A percentile compares a stretch with the other conserved stretches of the same genome.
Conservation (phyloP, 2,797 vertebrate species). For the Geotrypetes seraphini region DNA sequence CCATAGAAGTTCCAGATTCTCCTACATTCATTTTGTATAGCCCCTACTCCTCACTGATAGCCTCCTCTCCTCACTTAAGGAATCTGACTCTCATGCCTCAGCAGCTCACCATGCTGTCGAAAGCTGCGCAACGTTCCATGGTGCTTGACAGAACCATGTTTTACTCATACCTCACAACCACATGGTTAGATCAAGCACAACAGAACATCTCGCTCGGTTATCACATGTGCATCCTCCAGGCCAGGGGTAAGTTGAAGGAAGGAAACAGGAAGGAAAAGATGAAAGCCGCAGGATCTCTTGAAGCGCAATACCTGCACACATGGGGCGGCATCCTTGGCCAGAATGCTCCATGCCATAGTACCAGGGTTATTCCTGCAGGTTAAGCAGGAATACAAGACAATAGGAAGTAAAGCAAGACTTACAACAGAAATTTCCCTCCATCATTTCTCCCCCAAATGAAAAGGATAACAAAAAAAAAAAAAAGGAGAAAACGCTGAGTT, state of each 20-base stretch:
- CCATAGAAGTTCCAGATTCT: constrained; percentile 28
- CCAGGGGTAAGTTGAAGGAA: constrained; percentile 60
- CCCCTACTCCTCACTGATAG: constrained; percentile 32
- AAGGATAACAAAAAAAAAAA: constrained; percentile 28
- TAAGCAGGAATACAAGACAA: constrained; percentile 34
- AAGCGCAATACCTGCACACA: constrained; percentile 39
- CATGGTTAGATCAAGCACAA: constrained; percentile 99
- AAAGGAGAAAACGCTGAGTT: constrained; percentile 36
- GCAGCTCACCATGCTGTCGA: constrained; percentile 91
- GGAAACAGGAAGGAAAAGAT: constrained; percentile 38
- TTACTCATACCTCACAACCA: constrained; percentile 95
- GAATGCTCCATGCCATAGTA: constrained; percentile 45
- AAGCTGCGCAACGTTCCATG: constrained; percentile 97
- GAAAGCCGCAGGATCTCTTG: constrained; percentile 30
- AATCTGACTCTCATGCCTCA: constrained; percentile 59
- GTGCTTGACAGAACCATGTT: constrained; percentile 99
- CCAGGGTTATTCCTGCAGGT: constrained; percentile 40
- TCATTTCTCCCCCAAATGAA: constrained; percentile 38
- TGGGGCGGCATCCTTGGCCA: constrained; percentile 49
- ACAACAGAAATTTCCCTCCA: constrained; percentile 16
- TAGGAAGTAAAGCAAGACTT: constrained; percentile 23
- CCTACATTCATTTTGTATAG: constrained; percentile 23
- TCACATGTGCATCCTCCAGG: constrained; percentile 86
- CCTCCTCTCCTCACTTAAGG: constrained; percentile 40
- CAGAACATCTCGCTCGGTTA: constrained; percentile 92